Base-by-base conservation (phyloP, 2,888 invertebrate genomes). In the Liopterus haemorrhoidalis region DNA sequence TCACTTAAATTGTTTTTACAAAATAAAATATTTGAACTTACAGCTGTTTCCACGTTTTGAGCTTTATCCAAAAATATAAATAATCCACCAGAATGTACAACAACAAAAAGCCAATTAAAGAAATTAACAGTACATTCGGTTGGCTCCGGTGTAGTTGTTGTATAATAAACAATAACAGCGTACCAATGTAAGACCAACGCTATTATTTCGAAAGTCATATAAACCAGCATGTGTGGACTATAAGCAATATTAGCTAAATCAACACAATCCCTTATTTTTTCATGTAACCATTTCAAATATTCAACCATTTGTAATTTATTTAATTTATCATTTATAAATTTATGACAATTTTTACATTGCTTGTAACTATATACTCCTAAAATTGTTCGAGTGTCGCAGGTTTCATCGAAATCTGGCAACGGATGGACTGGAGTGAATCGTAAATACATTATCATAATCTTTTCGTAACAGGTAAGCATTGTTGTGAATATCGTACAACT, bases 101-200 rank as follows among this genome's bases (percentile, higher is more conserved):
- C 16, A 1, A 66, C 63, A 46, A 61, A 66, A 11, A 64, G 41
- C 45, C 62, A 60, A 49, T 68, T 68, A 20, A 66, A 47, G 5
- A 64, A 54, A 45, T 67, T 61, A 5, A 65, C 59, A 0, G 59
- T 59, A 15, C 53, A 56, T 16, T 64, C 62, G 20, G 53, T 46
- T 3, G 60, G 59, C 4, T 59, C 52, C 11, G 59, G 52, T 1
- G 49, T 37, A 19, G 53, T 54, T 40, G 62, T 66, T 3, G 63
- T 63, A 28, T 65, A 49, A 45, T 65, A 64, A 15, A 66, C 62
- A 18, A 68, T 60, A 5, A 67, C 66, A 2, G 66, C 65, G 46
- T 67, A 68, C 62, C 65, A 65, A 43, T 64, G 59, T 2, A 68
- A 55, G 31, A 68, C 63, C 19, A 68, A 45, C 4, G 64, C 61